Percentiles rank a stretch among this genome's conserved stretches.
These are phyloP conservation scores for Pipistrellus nathusii DNA, from an alignment of 2,797 vertebrate species.

Conservation along the genomic window DNA sequence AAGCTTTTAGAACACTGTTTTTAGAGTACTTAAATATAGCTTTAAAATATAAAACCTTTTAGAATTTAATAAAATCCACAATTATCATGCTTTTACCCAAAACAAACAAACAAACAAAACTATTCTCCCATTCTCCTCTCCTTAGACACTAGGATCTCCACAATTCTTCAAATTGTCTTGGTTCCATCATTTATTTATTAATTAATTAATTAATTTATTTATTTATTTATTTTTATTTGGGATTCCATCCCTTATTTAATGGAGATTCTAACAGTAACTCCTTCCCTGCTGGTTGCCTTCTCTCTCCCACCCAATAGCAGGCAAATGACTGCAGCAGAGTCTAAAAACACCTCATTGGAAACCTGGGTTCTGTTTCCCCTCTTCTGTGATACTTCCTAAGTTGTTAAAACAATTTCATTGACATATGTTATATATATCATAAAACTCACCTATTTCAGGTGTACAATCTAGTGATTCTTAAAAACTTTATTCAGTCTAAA, in stretches of 20 bases:
- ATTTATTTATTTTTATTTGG: not conserved
- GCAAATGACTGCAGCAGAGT: not conserved
- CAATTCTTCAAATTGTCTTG: not conserved
- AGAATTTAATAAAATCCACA: conserved; percentile 32
- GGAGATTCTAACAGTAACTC: not conserved
- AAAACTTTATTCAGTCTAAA: not conserved
- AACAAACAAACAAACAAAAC: not conserved
- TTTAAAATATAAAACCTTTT: conserved; percentile 20
- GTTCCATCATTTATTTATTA: not conserved
- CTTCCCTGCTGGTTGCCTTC: not conserved
- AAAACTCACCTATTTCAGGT: not conserved
- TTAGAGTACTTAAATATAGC: not conserved
- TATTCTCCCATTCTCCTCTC: no score
- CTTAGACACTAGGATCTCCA: not conserved
- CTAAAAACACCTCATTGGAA: not conserved
- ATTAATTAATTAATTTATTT: no score
- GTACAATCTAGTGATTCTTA: not conserved
- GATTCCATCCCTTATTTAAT: not conserved
- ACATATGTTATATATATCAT: not conserved
- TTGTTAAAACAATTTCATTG: not conserved
- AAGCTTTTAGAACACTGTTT: not conserved
- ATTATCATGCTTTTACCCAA: not conserved
- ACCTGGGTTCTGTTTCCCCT: not conserved
- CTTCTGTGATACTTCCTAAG: not conserved
- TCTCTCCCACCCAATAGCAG: not conserved